Conservation (phyloP, 2,113 vertebrate genomes). For the Lampris incognitus region DNA sequence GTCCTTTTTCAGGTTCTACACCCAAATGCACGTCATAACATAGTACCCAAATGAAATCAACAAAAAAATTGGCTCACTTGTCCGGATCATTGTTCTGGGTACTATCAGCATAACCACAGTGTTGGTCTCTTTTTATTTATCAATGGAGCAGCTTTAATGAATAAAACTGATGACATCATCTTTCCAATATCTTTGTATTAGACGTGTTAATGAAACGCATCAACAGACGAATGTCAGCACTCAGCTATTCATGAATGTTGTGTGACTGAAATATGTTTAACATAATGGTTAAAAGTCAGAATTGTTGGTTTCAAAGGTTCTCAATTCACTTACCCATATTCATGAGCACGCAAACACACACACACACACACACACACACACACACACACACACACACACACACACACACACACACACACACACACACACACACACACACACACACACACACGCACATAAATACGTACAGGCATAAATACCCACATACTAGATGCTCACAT, state of each 20-base stretch:
- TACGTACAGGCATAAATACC: not conserved
- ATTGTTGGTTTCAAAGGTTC: slow-evolving; percentile 43
- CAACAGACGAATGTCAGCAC: not conserved
- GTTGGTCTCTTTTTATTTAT: slow-evolving; percentile 6
- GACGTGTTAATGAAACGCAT: not conserved
- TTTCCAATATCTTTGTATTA: not conserved
- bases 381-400: slow-evolving; percentile 3
- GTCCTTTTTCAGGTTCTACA: not conserved
- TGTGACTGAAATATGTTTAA: not conserved
- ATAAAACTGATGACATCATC: not conserved
- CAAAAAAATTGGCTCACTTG: not conserved
- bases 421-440: not conserved
- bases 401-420: slow-evolving; percentile 12
- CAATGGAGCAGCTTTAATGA: slow-evolving; percentile 10
- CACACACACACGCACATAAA: not conserved
- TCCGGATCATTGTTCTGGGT: not conserved
- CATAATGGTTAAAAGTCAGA: slow-evolving; percentile 8
- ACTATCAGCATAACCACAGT: not conserved
- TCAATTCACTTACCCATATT: slow-evolving; percentile 26
- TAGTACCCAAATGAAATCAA: not conserved
- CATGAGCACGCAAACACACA: slow-evolving; percentile 40
- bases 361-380: not conserved
- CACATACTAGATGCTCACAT: slow-evolving; percentile 2
- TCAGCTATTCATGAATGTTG: not conserved
- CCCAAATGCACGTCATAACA: not conserved